Conservation (phyloP, 2,113 vertebrate genomes). For the Alouatta palliata region DNA sequence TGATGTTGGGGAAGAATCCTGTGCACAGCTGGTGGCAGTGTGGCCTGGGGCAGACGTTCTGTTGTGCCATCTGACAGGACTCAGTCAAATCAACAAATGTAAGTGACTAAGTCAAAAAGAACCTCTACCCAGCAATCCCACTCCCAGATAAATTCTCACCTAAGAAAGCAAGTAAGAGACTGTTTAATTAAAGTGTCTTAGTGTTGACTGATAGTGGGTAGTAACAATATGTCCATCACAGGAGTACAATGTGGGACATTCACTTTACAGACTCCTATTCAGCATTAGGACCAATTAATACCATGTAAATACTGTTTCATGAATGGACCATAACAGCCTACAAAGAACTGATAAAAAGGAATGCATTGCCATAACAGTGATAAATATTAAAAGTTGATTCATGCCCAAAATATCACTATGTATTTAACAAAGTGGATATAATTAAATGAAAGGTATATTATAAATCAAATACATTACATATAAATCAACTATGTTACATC, state of each 20-base stretch:
- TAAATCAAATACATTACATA: background rate
- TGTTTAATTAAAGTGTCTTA: background rate
- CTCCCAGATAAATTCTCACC: background rate
- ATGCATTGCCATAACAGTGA: background rate
- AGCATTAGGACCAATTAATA: background rate
- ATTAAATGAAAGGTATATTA: background rate
- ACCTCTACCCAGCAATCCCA: background rate
- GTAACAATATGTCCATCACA: background rate
- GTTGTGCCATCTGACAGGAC: background rate
- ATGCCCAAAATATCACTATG: background rate
- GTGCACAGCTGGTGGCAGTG: fast-evolving
- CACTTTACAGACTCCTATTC: background rate
- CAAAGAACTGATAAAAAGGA: background rate
- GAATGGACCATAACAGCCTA: background rate
- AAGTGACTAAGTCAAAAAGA: background rate
- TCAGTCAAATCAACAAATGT: background rate
- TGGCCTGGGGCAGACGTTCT: background rate
- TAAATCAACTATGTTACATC: background rate
- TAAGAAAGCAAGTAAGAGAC: background rate
- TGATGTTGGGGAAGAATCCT: fast-evolving
- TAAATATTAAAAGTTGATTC: background rate
- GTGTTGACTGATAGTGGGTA: background rate
- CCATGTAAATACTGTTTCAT: background rate
- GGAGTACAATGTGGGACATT: background rate
- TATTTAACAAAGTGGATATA: background rate